Evolutionary conservation across 1,140 invertebrate genomes (phyloP).

Genomic region (Manduca sexta): DNA sequence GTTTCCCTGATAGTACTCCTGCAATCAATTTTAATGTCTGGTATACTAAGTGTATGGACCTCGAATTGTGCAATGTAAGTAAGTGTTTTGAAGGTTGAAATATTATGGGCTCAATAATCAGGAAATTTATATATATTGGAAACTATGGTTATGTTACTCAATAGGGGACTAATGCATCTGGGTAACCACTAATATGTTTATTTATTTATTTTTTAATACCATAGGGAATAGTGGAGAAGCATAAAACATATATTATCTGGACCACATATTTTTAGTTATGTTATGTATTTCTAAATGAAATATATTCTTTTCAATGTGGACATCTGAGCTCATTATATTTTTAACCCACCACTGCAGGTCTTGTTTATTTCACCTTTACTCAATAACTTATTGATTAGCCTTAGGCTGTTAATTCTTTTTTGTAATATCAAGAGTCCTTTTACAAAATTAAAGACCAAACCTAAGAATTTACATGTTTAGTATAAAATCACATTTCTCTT

Average conservation of each 20-base stretch:
- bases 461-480: conserved; percentile 19
- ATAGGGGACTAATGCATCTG: conserved; percentile 24
- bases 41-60: neutral
- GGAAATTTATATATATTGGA: conserved; percentile 21
- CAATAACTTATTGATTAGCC: too few species aligned
- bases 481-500: conserved; percentile 12
- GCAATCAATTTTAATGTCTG: conserved; percentile 12
- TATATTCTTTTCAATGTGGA: neutral
- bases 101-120: conserved; percentile 5
- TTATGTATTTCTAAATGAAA: conserved; percentile 6
- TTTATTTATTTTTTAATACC: conserved; percentile 20
- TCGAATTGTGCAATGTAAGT: conserved; percentile 21
- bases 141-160: conserved; percentile 32
- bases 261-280: conserved; percentile 5
- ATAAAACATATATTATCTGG: conserved; percentile 13
- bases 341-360: neutral
- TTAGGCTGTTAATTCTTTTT: conserved; percentile 6
- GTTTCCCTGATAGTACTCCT: conserved; percentile 9
- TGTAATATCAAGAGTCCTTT: conserved; percentile 5
- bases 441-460: conserved; percentile 15
- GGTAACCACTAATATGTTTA: conserved; percentile 21
- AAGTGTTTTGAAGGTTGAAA: conserved; percentile 8
- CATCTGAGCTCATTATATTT: neutral
- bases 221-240: conserved; percentile 27
- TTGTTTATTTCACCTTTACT: too few species aligned